A percentile compares a stretch with the other conserved stretches of the same genome.
Evolutionary conservation across 2,888 invertebrate genomes (phyloP).

Genomic region (Onthophagus sagittarius): DNA sequence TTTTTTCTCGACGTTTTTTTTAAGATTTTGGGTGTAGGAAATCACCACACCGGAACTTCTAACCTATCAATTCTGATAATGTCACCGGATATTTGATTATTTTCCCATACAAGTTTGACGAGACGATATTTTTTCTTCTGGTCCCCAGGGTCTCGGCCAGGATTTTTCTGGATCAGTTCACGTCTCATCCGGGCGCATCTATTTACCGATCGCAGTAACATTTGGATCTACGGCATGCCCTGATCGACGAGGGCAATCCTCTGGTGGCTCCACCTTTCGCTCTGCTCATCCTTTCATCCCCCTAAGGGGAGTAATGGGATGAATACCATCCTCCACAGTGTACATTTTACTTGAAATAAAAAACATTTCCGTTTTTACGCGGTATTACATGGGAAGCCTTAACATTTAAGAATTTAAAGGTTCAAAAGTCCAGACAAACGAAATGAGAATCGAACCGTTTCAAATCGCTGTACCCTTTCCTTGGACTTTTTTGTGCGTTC

Average conservation of each 20-base stretch:
- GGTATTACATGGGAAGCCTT: neutral
- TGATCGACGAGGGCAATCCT: neutral
- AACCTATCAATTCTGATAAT: neutral
- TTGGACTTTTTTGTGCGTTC: neutral
- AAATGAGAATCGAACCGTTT: neutral
- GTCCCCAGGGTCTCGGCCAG: neutral
- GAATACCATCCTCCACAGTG: neutral
- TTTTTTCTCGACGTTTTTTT: neutral
- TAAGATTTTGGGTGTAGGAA: neutral
- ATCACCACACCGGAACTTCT: neutral
- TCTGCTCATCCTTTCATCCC: neutral
- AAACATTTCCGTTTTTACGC: neutral
- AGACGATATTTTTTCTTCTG: neutral
- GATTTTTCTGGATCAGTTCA: neutral
- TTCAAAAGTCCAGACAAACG: neutral
- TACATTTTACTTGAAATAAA: neutral
- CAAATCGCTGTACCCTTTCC: neutral
- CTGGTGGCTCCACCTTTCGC: neutral
- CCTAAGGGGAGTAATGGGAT: neutral
- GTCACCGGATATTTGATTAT: neutral
- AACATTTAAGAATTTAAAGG: neutral
- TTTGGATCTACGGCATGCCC: neutral
- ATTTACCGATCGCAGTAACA: neutral
- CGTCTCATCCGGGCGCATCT: neutral
- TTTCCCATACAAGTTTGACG: neutral